Evolutionary conservation across 2,888 invertebrate species (phyloP).

Genomic region (Chrysina gloriosa): DNA sequence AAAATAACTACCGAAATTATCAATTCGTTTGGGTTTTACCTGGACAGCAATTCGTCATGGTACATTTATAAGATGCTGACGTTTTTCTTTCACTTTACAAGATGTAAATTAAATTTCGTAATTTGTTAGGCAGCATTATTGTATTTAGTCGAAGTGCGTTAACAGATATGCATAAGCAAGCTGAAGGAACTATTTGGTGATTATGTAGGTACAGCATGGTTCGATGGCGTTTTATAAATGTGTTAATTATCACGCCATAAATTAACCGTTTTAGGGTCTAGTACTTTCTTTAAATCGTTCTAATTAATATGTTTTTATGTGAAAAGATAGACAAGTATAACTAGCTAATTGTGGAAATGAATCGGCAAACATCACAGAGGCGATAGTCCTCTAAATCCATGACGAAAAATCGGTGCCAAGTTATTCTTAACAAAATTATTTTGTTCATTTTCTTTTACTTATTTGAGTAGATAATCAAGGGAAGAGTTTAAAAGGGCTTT

Average conservation of each 20-base stretch:
- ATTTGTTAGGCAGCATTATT: constrained; percentile 23
- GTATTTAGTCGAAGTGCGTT: constrained; percentile 25
- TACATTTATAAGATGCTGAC: constrained; percentile 13
- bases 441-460: too few species aligned
- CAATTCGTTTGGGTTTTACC: constrained; percentile 35
- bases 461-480: too few species aligned
- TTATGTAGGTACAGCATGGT: constrained; percentile 20
- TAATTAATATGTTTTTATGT: too few species aligned
- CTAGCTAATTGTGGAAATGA: too few species aligned
- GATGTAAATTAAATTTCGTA: constrained; percentile 34
- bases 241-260: constrained; percentile 7
- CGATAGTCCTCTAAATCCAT: too few species aligned
- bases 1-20: constrained; percentile 36
- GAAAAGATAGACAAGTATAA: too few species aligned
- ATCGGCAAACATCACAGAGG: too few species aligned
- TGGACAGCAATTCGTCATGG: constrained; percentile 31
- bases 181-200: background rate
- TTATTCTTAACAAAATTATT: too few species aligned
- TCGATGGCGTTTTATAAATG: constrained; percentile 8
- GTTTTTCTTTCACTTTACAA: constrained; percentile 1
- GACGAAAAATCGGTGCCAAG: too few species aligned
- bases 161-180: background rate
- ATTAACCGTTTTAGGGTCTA: too few species aligned
- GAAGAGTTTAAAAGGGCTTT: too few species aligned
- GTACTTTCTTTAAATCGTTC: too few species aligned